Percentiles rank a stretch among this genome's conserved stretches.
phyloP scores from a whole-genome alignment of 2,113 vertebrate species.

The Peucedramus taeniatus region DNA sequence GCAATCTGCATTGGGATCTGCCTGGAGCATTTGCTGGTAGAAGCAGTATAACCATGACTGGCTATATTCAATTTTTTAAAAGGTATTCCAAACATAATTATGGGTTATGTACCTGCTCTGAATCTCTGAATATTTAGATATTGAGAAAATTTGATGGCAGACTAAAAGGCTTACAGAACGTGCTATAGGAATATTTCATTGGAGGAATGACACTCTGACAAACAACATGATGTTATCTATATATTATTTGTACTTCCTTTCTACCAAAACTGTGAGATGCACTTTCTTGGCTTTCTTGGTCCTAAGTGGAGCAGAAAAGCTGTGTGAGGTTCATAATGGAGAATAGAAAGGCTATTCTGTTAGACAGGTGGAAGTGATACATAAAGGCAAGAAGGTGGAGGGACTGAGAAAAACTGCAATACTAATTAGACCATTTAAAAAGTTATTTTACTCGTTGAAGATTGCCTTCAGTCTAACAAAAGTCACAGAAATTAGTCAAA shows the following conservation, averaged over 20 bases:
- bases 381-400: background rate
- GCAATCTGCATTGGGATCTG: background rate
- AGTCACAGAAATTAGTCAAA: background rate
- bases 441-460: background rate
- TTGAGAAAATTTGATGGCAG: background rate
- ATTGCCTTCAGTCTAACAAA: background rate
- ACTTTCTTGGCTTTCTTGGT: background rate
- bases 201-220: background rate
- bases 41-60: background rate
- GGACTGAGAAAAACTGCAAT: background rate
- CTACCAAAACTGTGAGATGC: background rate
- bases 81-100: background rate
- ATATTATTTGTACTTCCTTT: background rate
- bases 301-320: background rate
- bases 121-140: background rate
- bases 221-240: background rate
- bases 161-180: background rate
- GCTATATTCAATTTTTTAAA: background rate
- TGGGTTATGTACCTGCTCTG: background rate
- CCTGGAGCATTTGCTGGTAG: background rate
- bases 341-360: background rate
- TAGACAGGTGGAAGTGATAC: background rate
- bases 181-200: background rate
- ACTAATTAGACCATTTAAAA: background rate
- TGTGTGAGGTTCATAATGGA: background rate